Conservation (phyloP, 2,797 vertebrate species). For the Enteromius trimaculatus region DNA sequence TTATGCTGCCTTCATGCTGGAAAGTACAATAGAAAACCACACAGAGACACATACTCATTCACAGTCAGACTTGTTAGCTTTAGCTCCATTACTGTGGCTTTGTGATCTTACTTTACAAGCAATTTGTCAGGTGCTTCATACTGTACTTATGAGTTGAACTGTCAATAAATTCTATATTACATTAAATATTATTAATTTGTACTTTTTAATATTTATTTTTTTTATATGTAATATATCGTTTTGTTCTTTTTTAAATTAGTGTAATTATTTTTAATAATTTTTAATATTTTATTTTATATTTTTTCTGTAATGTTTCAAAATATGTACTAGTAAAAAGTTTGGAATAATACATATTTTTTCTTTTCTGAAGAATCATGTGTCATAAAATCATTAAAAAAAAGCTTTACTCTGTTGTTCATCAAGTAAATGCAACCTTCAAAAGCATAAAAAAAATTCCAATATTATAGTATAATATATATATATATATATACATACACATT, state of each 20-base stretch:
- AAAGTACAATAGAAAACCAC: not conserved
- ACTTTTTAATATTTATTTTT: not conserved
- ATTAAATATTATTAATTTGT: not conserved
- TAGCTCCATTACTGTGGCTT: not conserved
- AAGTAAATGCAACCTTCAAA: not conserved
- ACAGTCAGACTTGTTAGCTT: conserved; percentile 7
- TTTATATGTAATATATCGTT: not conserved
- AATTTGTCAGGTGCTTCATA: not conserved
- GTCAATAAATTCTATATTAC: not conserved
- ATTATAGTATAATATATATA: not conserved
- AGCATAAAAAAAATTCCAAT: not conserved
- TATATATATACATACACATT: no score
- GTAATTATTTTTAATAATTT: not conserved
- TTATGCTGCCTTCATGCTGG: not conserved
- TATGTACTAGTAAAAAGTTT: not conserved
- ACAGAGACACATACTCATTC: not conserved
- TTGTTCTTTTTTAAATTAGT: not conserved
- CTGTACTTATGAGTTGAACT: not conserved
- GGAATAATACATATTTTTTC: not conserved
- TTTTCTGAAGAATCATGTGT: not conserved
- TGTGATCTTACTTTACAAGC: not conserved
- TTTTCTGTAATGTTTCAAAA: not conserved
- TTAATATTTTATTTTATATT: not conserved
- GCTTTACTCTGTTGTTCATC: not conserved
- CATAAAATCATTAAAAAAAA: not conserved